Evolutionary conservation across 35 echinoderm and acorn worm species (phyloP), one percentile per base, ranked within the genome.

Genomic region (Lytechinus pictus): DNA sequence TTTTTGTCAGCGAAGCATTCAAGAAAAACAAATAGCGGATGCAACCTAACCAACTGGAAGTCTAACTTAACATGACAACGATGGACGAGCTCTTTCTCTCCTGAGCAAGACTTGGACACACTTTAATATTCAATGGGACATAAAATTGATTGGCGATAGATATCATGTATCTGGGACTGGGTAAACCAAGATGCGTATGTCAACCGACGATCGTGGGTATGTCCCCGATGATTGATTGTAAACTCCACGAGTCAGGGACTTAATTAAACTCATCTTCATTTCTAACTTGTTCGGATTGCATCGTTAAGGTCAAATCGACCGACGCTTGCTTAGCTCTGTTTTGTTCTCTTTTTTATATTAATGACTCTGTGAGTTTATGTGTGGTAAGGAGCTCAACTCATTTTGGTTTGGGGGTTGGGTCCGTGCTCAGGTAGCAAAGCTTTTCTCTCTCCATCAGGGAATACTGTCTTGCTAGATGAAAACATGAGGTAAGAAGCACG

Each of bases 251-350:
- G 92, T 57, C 92, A n/a, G 92, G 54, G 92, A 93, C 92, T 93
- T 93, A 93, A 93, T 93, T 93, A 93, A 93, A 93, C 29, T 57
- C 92, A 93, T 93, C 92, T 93, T 93, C 92, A 93, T 93, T 93
- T 93, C 92, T 93, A 93, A 93, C 92, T 93, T 93, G 92, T 93
- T 54, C 92, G 52, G 92, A 93, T 93, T 54, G 92, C 92, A 93
- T 93, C 92, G 92, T 93, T 93, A 93, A 57, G 92, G 92, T 93
- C 92, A 93, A 93, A 93, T 93, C 92, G 92, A 24, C 92, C 53
- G 53, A 93, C 92, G 92, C 92, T 93, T 93, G 92, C 92, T 57
- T 93, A 90, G 52, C 88, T 90, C 29, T 33, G n/a, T 28, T 93
- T 57, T 93, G 55, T 93, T 57, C 92, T 53, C 27, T 54, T 93